Evolutionary conservation across 2,113 vertebrate species (phyloP).

Genomic region (Phocoena sinus): DNA sequence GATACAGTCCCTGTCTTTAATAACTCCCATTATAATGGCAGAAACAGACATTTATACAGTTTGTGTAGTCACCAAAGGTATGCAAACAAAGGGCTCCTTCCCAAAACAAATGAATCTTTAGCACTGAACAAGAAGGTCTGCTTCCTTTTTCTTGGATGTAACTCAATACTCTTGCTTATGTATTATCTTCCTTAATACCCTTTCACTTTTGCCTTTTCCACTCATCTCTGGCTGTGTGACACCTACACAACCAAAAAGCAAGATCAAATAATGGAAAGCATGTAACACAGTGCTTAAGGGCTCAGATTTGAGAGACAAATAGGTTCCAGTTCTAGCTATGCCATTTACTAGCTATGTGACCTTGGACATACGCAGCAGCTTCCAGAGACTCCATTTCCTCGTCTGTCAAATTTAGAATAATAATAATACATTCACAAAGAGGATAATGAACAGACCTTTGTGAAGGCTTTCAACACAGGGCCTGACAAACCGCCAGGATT

Average conservation of each 20-base stretch:
- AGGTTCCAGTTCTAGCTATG: background rate
- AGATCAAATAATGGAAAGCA: background rate
- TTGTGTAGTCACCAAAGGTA: background rate
- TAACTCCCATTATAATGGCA: background rate
- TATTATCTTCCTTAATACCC: background rate
- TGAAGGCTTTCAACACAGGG: background rate
- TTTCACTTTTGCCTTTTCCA: background rate
- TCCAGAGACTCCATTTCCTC: constrained; percentile 4
- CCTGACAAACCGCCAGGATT: background rate
- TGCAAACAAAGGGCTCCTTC: background rate
- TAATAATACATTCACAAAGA: background rate
- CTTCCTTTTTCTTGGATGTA: background rate
- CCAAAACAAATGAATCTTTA: background rate
- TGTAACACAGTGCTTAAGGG: background rate
- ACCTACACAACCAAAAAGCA: background rate
- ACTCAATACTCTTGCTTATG: background rate
- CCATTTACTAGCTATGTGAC: background rate
- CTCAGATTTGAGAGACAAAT: background rate
- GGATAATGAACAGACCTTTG: background rate
- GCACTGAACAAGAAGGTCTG: background rate
- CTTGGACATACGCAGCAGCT: background rate
- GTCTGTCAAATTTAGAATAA: background rate
- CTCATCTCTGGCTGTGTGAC: background rate
- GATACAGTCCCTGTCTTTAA: background rate
- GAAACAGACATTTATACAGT: background rate